These are phyloP conservation scores for Prosapia bicincta DNA, from an alignment of 2,888 invertebrate species.

Conservation along the genomic window DNA sequence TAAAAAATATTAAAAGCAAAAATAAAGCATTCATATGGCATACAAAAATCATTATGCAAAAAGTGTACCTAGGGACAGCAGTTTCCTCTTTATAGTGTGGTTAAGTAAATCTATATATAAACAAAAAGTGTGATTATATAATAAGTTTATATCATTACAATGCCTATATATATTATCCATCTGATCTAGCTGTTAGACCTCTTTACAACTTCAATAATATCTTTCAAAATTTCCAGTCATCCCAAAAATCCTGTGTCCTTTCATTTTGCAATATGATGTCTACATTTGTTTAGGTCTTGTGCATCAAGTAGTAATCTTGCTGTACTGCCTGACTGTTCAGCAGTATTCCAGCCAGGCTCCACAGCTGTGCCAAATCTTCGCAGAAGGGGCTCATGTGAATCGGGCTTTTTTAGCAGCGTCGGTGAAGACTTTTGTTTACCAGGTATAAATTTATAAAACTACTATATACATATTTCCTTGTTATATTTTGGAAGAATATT, in stretches of 20 bases:
- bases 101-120: too few relatives aligned
- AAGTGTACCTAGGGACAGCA: too few relatives aligned
- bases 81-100: too few relatives aligned
- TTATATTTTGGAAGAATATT: not conserved
- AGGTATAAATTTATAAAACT: conserved; percentile 42
- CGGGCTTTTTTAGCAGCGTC: conserved; percentile 85
- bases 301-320: conserved; percentile 23
- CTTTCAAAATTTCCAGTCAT: too few relatives aligned
- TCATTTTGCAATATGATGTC: not conserved
- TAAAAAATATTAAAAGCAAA: too few relatives aligned
- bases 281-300: conserved; percentile 15
- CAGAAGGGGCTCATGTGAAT: conserved; percentile 81
- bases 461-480: not conserved
- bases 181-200: too few relatives aligned
- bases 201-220: too few relatives aligned
- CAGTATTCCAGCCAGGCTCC: conserved; percentile 40
- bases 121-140: too few relatives aligned
- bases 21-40: too few relatives aligned
- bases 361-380: conserved; percentile 46
- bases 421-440: conserved; percentile 63
- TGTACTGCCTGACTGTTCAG: conserved; percentile 12
- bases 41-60: too few relatives aligned
- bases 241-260: not conserved
- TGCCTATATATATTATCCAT: too few relatives aligned
- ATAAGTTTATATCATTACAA: too few relatives aligned